phyloP scores from a whole-genome alignment of 2,888 invertebrate species.

The Megamerina dolium region DNA sequence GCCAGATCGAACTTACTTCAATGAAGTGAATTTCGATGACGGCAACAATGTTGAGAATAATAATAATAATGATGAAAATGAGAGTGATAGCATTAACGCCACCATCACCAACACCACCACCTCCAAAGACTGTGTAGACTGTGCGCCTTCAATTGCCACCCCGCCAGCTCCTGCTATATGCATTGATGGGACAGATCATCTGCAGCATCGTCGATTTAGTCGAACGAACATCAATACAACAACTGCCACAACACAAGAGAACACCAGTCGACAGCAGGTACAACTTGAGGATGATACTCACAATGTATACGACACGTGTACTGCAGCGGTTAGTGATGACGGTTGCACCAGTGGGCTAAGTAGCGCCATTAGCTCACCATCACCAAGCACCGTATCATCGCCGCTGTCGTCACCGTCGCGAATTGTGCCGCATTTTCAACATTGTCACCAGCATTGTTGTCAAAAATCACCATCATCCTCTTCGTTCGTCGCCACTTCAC shows the following conservation, averaged over 20 bases:
- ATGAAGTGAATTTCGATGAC: conserved; percentile 29
- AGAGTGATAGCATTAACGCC: conserved; percentile 11
- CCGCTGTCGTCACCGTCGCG: conserved; percentile 44
- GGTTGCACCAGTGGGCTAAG: conserved; percentile 39
- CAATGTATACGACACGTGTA: conserved; percentile 6
- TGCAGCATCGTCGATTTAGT: conserved; percentile 39
- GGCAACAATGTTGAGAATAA: conserved; percentile 30
- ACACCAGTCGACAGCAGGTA: conserved; percentile 7
- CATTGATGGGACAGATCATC: conserved; percentile 37
- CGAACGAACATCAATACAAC: conserved; percentile 22
- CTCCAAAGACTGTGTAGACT: conserved; percentile 33
- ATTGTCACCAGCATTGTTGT: conserved; percentile 33
- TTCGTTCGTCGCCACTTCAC: conserved; percentile 1
- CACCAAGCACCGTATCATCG: conserved; percentile 40
- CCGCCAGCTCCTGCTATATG: conserved; percentile 26
- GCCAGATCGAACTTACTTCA: conserved; percentile 24
- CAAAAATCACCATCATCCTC: conserved; percentile 27
- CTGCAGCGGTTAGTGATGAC: conserved; percentile 19
- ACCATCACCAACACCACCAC: conserved; percentile 4
- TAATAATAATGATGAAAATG: conserved; percentile 16
- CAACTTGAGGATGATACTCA: conserved; percentile 11
- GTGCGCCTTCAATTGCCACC: conserved; percentile 5
- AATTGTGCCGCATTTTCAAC: conserved; percentile 27
- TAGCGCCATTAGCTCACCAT: conserved; percentile 40
- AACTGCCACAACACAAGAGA: conserved; percentile 1